Percentiles rank a stretch among this genome's conserved stretches.
Conservation (phyloP, 2,888 invertebrate species). For the Temnothorax rugatulus region DNA sequence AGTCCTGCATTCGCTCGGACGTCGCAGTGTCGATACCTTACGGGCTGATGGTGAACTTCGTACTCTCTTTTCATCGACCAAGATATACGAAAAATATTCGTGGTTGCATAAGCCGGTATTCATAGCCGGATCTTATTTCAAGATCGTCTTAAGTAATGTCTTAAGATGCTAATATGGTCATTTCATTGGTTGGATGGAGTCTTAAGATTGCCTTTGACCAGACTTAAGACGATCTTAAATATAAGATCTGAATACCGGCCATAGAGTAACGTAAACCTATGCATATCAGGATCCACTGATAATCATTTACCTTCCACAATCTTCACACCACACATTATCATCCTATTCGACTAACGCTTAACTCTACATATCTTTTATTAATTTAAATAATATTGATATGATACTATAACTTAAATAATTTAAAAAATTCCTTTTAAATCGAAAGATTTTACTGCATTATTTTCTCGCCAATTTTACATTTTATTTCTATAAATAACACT, state of each 20-base stretch:
- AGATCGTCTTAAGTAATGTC: too few relatives aligned
- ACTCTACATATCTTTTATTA: not conserved
- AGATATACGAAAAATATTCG: constrained; percentile 2
- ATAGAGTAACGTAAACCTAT: not conserved
- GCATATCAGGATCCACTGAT: not conserved
- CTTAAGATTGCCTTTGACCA: too few relatives aligned
- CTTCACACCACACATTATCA: not conserved
- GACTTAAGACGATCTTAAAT: too few relatives aligned
- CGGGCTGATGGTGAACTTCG: constrained; percentile 58
- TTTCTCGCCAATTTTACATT: not conserved
- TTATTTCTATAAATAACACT: not conserved
- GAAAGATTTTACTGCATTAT: not conserved
- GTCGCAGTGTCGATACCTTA: constrained; percentile 66
- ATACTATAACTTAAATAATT: not conserved
- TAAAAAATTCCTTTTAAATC: not conserved
- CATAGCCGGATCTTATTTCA: too few relatives aligned
- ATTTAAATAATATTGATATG: not conserved
- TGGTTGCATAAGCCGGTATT: not conserved
- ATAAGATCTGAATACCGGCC: too few relatives aligned
- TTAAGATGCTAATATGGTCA: too few relatives aligned
- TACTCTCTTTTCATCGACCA: constrained; percentile 29
- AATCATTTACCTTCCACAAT: not conserved
- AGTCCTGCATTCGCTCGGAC: not conserved
- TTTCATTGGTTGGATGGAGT: too few relatives aligned
- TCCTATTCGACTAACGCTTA: not conserved